These are phyloP conservation scores for Drosophila nigrodunni DNA, from an alignment of 1,140 invertebrate species.

Conservation along the genomic window DNA sequence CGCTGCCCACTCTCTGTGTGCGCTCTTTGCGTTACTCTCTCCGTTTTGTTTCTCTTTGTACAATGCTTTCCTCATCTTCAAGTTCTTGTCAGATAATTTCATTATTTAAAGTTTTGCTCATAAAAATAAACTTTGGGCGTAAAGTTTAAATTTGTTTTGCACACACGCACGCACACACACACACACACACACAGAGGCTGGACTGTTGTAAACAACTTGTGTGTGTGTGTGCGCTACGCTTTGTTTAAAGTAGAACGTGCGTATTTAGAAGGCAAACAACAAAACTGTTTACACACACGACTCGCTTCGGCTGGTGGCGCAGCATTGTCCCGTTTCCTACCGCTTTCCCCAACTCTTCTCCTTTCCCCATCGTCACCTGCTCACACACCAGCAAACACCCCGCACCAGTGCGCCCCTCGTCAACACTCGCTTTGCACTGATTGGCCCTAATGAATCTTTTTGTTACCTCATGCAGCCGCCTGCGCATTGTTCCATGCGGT, in stretches of 20 bases:
- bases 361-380: neutral
- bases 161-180: constrained; percentile 56
- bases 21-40: neutral
- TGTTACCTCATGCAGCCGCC: constrained; percentile 77
- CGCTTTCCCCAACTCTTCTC: neutral
- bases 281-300: constrained; percentile 70
- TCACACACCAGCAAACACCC: neutral
- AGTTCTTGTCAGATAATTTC: constrained; percentile 81
- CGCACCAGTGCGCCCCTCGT: constrained; percentile 32
- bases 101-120: constrained; percentile 81
- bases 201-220: constrained; percentile 61
- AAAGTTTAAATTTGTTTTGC: constrained; percentile 83
- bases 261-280: constrained; percentile 82
- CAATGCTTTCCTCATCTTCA: constrained; percentile 58
- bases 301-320: constrained; percentile 31
- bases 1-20: constrained; percentile 5
- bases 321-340: neutral
- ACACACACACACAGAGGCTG: constrained; percentile 19
- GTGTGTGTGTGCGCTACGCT: constrained; percentile 49
- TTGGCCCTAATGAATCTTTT: constrained; percentile 83
- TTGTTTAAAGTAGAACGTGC: constrained; percentile 82
- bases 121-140: constrained; percentile 82
- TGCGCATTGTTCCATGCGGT: constrained; percentile 79
- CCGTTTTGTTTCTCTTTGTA: constrained; percentile 13
- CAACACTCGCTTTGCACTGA: constrained; percentile 76